Evolutionary conservation across 2,113 vertebrate genomes (phyloP), one percentile per base, ranked within the genome.

Genomic region (Chaetura pelagica): DNA sequence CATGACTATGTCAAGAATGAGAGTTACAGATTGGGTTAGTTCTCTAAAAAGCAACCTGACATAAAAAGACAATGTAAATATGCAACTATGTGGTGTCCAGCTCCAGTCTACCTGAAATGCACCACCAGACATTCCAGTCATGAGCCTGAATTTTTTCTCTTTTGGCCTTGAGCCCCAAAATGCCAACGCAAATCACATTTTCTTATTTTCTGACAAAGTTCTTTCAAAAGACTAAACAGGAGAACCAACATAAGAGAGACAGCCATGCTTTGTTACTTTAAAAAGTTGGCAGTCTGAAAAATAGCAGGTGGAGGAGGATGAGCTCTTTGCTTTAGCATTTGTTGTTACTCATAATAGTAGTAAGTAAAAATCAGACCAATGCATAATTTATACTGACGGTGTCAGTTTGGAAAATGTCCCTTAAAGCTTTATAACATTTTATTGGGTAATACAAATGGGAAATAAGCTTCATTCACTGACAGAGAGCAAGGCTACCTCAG

Each of bases 241-340:
- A 82, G 68, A 69, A 59, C 19, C 0, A 1, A 30, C 19, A 61
- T 57, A 15, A 46, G 49, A 51, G 57, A 72, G 52, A 67, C 11
- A 23, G 58, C 3, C 0, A 0, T 75, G 62, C 8, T 40, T 68
- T 73, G 58, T 72, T 61, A 48, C 51, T 69, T 54, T 32, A 34
- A 78, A 68, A 91, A 66, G 23, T 17, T 61, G 54, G 29, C 7
- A 2, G 35, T 59, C 64, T 81, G 63, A 68, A 84, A 79, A 89
- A 30, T 2, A 86, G 44, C 8, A 15, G 18, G 30, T 44, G n/a
- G 35, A 26, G 40, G 23, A 69, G 44, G n/a, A 46, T 19, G 35
- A 90, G n/a, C 34, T 87, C 52, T 75, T 84, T 86, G 38, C 38
- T 85, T 61, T 44, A 74, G 34, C n/a, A 14, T 84, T 89, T 71